phyloP scores from a whole-genome alignment of 2,113 vertebrate genomes.

The Callospermophilus lateralis region DNA sequence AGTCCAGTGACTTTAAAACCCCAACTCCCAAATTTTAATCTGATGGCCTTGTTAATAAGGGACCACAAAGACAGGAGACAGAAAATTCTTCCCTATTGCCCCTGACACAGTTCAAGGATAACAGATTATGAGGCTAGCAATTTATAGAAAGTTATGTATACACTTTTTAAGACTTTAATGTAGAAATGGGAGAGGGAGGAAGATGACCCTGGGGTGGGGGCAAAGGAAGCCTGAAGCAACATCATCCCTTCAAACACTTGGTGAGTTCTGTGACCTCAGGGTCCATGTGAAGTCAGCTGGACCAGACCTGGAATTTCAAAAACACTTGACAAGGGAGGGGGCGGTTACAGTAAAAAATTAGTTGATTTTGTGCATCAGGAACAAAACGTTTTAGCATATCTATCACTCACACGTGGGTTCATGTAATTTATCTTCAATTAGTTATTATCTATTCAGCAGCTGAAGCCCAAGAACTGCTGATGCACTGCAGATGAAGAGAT shows the following conservation, averaged over 20 bases:
- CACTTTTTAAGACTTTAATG: background rate
- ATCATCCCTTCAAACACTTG: background rate
- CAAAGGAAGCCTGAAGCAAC: background rate
- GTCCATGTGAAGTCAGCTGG: slow-evolving; percentile 28
- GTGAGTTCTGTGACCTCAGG: slow-evolving; percentile 26
- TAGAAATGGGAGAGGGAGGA: background rate
- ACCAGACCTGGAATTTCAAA: slow-evolving; percentile 69
- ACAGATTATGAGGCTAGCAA: background rate
- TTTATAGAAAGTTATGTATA: background rate
- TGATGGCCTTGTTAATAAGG: background rate
- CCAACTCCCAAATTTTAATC: slow-evolving; percentile 36
- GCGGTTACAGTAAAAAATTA: slow-evolving; percentile 70
- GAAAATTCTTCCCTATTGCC: background rate
- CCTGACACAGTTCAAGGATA: background rate
- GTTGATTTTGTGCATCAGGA: slow-evolving; percentile 76
- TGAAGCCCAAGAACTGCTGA: slow-evolving; percentile 88
- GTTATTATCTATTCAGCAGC: slow-evolving; percentile 87
- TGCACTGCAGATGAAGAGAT: slow-evolving; percentile 82
- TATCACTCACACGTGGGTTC: slow-evolving; percentile 84
- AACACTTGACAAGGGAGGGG: slow-evolving; percentile 10
- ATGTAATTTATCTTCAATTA: slow-evolving; percentile 89
- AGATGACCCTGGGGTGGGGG: background rate
- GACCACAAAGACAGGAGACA: background rate
- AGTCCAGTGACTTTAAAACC: slow-evolving; percentile 12
- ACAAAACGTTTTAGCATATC: slow-evolving; percentile 77